A percentile compares a stretch with the other conserved stretches of the same genome.
Conservation (phyloP, 2,113 vertebrate genomes). For the Halcyon senegalensis region DNA sequence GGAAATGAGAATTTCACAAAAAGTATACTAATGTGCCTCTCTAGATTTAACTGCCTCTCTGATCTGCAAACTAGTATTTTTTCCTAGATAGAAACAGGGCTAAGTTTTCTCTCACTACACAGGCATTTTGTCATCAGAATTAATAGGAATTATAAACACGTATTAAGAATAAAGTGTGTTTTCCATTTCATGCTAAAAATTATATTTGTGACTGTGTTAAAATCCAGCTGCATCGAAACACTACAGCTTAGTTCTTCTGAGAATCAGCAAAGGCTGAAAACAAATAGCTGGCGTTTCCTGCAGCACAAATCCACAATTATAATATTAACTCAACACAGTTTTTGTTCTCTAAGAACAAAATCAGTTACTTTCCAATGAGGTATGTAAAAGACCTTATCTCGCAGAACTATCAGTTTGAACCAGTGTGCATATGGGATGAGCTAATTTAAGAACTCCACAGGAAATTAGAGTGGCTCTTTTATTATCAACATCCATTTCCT, state of each 20-base stretch:
- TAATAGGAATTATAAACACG: background rate
- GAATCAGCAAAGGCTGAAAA: background rate
- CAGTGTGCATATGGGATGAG: slow-evolving; percentile 42
- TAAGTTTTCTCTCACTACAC: background rate
- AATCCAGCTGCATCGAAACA: background rate
- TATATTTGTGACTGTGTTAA: background rate
- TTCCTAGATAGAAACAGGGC: background rate
- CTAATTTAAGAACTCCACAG: slow-evolving; percentile 67
- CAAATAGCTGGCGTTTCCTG: background rate
- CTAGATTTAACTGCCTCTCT: background rate
- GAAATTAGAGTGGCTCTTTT: slow-evolving; percentile 57
- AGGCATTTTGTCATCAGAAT: slow-evolving; percentile 11
- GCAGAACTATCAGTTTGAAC: slow-evolving; percentile 55
- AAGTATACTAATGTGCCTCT: background rate
- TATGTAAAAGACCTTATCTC: slow-evolving; percentile 45
- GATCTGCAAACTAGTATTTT: background rate
- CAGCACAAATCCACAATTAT: background rate
- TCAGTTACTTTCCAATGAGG: background rate
- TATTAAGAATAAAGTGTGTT: background rate
- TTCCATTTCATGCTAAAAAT: background rate
- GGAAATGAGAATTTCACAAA: slow-evolving; percentile 30
- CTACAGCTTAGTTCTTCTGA: background rate
- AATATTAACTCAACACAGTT: background rate
- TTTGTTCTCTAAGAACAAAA: slow-evolving; percentile 26
- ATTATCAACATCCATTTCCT: slow-evolving; percentile 49